Evolutionary conservation across 1,140 invertebrate species (phyloP).

Genomic region (Leguminivora glycinivorella): DNA sequence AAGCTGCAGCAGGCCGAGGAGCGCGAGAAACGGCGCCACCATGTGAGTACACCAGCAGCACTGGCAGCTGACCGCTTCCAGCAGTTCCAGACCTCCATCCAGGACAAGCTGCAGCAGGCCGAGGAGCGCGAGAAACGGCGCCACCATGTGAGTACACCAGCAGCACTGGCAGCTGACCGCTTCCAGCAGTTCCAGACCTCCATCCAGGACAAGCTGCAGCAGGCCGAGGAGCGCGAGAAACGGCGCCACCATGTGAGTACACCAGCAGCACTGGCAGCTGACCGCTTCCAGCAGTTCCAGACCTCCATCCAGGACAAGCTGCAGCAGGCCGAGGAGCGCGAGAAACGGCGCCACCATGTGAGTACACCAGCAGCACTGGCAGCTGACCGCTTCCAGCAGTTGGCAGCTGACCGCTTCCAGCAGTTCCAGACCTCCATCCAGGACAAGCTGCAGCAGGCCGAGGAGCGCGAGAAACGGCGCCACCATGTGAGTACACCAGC

Average conservation of each 20-base stretch:
- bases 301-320: constrained; percentile 86
- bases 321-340: constrained; percentile 84
- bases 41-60: constrained; percentile 86
- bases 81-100: constrained; percentile 84
- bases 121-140: too few species aligned
- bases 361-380: constrained; percentile 84
- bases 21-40: constrained; percentile 86
- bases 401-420: constrained; percentile 83
- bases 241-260: too few species aligned
- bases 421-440: constrained; percentile 85
- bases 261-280: constrained; percentile 82
- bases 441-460: constrained; percentile 86
- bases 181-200: not conserved
- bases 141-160: constrained; percentile 88
- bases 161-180: too few species aligned
- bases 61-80: constrained; percentile 83
- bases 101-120: constrained; percentile 86
- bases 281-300: constrained; percentile 84
- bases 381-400: constrained; percentile 84
- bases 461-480: constrained; percentile 85
- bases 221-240: constrained; percentile 18
- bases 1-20: constrained; percentile 86
- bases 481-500: constrained; percentile 87
- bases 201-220: constrained; percentile 69
- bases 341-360: constrained; percentile 88